Conservation (phyloP, 2,797 vertebrate species). For the Rhinoraja longicauda region DNA sequence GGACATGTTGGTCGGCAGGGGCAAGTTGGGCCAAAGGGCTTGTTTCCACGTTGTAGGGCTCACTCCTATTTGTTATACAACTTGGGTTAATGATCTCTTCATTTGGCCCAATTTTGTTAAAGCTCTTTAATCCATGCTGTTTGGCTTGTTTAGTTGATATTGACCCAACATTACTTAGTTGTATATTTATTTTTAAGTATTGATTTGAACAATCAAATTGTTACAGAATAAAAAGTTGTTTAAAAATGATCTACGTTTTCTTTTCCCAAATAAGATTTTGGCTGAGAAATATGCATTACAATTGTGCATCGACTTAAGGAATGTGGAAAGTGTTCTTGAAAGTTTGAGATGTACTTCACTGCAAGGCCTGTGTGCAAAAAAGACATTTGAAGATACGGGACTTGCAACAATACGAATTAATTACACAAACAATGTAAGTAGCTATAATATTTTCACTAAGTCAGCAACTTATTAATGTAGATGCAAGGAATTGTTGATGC, state of each 20-base stretch:
- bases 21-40: no score
- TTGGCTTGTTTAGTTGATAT: background rate
- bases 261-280: conserved; percentile 64
- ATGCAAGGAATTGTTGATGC: no score
- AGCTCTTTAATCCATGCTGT: background rate
- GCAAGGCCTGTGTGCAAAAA: conserved; percentile 71
- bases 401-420: conserved; percentile 80
- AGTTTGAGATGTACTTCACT: conserved; percentile 72
- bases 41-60: no score
- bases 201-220: background rate
- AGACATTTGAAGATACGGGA: conserved; percentile 68
- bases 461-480: background rate
- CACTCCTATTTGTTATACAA: background rate
- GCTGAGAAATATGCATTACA: conserved; percentile 64
- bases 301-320: conserved; percentile 56
- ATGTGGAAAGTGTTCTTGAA: conserved; percentile 70
- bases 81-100: background rate
- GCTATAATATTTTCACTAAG: background rate
- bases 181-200: background rate
- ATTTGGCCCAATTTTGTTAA: background rate
- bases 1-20: no score
- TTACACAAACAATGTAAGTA: conserved; percentile 40
- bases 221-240: background rate
- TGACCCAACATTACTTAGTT: background rate
- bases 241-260: conserved; percentile 27